A percentile compares a stretch with the other conserved stretches of the same genome.
Conservation (phyloP, 2,797 vertebrate genomes). For the Loris lydekkerianus region DNA sequence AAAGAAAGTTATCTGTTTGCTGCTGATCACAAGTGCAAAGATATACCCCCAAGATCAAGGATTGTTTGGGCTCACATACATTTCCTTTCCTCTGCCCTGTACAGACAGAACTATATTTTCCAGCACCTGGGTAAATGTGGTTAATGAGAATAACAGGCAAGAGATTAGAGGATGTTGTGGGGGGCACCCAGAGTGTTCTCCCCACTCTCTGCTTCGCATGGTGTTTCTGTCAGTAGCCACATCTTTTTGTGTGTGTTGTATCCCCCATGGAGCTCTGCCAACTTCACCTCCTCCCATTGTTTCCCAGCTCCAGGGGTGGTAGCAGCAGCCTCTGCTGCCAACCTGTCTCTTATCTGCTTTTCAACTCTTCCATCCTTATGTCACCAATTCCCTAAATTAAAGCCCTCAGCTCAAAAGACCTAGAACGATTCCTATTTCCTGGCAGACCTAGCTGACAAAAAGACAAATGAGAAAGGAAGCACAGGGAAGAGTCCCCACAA, state of each 20-base stretch:
- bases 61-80: not conserved
- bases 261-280: not conserved
- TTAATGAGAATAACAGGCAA: not conserved
- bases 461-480: not conserved
- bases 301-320: too few species aligned
- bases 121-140: not conserved
- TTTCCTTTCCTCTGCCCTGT: not conserved
- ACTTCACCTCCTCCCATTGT: not conserved
- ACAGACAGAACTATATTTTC: not conserved
- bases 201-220: not conserved
- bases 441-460: not conserved
- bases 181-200: not conserved
- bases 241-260: not conserved
- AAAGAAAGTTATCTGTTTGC: not conserved
- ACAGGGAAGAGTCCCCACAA: not conserved
- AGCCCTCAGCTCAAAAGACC: not conserved
- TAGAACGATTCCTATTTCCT: not conserved
- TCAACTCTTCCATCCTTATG: not conserved
- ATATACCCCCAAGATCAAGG: not conserved
- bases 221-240: not conserved
- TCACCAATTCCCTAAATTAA: not conserved
- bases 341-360: not conserved
- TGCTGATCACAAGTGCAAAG: not conserved
- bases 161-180: not conserved
- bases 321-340: not conserved